These are phyloP conservation scores for Choloepus hoffmanni DNA, from an alignment of 2,113 vertebrate species.

Conservation along the genomic window DNA sequence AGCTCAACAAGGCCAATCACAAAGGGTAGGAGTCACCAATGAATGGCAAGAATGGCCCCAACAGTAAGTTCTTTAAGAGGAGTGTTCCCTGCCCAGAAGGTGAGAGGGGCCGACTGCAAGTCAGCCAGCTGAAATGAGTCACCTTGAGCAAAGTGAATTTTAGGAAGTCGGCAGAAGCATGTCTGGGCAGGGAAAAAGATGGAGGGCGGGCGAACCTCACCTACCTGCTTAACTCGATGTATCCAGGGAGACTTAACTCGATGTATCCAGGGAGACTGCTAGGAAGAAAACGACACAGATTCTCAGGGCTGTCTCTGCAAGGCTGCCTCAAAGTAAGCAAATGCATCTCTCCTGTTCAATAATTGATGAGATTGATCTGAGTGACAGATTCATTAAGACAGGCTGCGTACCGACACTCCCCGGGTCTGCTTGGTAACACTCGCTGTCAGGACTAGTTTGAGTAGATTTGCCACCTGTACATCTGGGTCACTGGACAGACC, in stretches of 20 bases:
- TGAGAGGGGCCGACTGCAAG: accelerated
- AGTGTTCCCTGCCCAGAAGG: not conserved
- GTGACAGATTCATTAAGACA: too few relatives aligned
- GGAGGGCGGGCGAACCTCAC: not conserved
- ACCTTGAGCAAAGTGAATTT: not conserved
- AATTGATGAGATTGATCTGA: not conserved
- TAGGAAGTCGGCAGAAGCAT: not conserved
- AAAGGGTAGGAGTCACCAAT: not conserved
- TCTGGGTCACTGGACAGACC: not conserved
- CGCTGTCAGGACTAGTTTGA: accelerated
- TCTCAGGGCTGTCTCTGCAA: not conserved
- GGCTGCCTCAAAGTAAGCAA: not conserved
- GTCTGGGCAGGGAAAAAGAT: not conserved
- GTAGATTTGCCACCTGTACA: not conserved
- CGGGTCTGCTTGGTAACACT: not conserved
- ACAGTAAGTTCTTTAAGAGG: not conserved
- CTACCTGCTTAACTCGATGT: too few relatives aligned
- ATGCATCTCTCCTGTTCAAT: not conserved
- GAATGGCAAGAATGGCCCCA: not conserved
- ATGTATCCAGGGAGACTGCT: not conserved
- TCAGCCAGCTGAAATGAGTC: not conserved
- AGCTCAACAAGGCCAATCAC: not conserved
- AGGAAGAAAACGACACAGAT: not conserved
- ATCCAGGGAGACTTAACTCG: too few relatives aligned
- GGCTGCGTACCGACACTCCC: too few relatives aligned